A percentile compares a stretch with the other conserved stretches of the same genome.
phyloP scores from a whole-genome alignment of 1,140 invertebrate species.

The Trichogramma pretiosum region DNA sequence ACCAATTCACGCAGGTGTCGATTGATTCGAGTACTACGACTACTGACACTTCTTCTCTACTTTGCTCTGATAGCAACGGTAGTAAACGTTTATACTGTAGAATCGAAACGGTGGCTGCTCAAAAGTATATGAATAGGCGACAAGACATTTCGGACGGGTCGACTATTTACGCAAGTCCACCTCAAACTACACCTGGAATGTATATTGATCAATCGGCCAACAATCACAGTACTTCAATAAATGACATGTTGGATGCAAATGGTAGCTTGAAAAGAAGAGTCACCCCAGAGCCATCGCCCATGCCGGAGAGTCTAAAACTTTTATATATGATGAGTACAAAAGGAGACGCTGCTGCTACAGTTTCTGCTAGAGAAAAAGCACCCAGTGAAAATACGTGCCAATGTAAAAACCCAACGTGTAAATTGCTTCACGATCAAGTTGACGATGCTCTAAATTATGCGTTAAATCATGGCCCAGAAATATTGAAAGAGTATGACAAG shows the following conservation, averaged over 20 bases:
- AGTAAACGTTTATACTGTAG: no score
- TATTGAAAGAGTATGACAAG: slow-evolving; percentile 32
- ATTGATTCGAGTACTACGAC: slow-evolving; percentile 31
- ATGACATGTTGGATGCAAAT: slow-evolving; percentile 34
- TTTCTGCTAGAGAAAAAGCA: background rate
- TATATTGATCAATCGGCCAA: slow-evolving; percentile 12
- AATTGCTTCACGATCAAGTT: slow-evolving; percentile 25
- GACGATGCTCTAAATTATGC: slow-evolving; percentile 21
- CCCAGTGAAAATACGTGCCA: slow-evolving; percentile 15
- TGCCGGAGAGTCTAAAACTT: slow-evolving; percentile 40
- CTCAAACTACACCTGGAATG: slow-evolving; percentile 20
- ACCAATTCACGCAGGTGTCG: slow-evolving; percentile 13
- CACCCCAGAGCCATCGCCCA: slow-evolving; percentile 29
- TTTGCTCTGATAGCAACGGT: no score
- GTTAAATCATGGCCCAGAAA: slow-evolving; percentile 28
- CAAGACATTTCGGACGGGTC: slow-evolving; percentile 36
- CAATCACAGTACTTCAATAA: slow-evolving; percentile 29
- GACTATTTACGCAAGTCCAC: slow-evolving; percentile 39
- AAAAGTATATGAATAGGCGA: no score
- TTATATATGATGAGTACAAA: slow-evolving; percentile 26
- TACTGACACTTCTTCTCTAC: no score
- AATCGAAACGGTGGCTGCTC: no score
- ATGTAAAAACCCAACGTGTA: slow-evolving; percentile 33
- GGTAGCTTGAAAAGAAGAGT: slow-evolving; percentile 12
- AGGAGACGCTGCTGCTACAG: background rate